Conservation (phyloP, 2,797 vertebrate species). For the Myotis myotis region DNA sequence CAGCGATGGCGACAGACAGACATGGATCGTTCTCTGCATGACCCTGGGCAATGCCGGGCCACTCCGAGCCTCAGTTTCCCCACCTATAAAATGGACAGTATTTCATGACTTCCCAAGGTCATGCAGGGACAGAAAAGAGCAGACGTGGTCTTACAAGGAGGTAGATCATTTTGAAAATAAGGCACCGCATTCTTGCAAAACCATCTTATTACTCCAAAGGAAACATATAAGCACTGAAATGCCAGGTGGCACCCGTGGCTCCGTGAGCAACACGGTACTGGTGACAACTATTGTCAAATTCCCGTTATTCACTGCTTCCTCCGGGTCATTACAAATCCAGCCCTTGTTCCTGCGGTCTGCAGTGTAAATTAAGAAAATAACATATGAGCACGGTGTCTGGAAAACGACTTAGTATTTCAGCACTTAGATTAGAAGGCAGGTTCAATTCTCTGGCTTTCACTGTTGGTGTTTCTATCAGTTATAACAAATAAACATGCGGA, state of each 20-base stretch:
- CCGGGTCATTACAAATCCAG: constrained; percentile 56
- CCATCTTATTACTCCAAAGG: neutral
- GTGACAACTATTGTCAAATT: constrained; percentile 59
- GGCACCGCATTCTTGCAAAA: neutral
- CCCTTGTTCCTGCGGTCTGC: neutral
- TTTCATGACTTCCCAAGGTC: neutral
- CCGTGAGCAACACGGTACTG: neutral
- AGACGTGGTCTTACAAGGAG: neutral
- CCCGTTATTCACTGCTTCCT: constrained; percentile 52
- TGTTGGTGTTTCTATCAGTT: constrained; percentile 51
- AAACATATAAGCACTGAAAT: constrained; percentile 9
- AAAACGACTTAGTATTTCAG: constrained; percentile 33
- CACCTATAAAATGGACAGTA: neutral
- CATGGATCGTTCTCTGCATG: neutral
- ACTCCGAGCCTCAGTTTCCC: neutral
- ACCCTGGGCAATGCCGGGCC: neutral
- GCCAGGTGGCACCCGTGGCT: neutral
- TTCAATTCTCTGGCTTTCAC: constrained; percentile 36
- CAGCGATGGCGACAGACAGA: neutral
- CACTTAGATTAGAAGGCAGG: constrained; percentile 20
- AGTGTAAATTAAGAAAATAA: constrained; percentile 62
- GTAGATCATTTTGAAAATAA: neutral
- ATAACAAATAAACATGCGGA: constrained; percentile 53
- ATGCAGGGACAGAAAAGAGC: neutral
- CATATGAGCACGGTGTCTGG: constrained; percentile 14